phyloP scores from a whole-genome alignment of 1,140 invertebrate genomes.

The Ostrea edulis region DNA sequence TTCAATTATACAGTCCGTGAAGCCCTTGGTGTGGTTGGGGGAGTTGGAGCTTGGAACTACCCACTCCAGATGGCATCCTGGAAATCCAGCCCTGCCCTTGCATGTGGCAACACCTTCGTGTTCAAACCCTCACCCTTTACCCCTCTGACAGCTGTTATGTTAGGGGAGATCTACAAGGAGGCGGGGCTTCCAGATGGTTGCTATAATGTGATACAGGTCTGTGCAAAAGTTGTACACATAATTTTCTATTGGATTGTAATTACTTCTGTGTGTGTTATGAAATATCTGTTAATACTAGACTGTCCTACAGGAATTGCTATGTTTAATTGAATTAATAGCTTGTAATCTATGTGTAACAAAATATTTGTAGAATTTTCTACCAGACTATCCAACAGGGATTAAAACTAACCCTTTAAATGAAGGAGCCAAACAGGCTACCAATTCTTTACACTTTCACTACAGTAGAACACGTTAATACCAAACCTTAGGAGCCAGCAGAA shows the following conservation, averaged over 20 bases:
- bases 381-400: too few species aligned
- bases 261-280: too few species aligned
- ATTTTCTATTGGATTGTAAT: neutral
- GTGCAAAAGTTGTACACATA: neutral
- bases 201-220: constrained; percentile 83
- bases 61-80: constrained; percentile 82
- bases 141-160: constrained; percentile 81
- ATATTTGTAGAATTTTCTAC: too few species aligned
- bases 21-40: constrained; percentile 82
- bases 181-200: constrained; percentile 82
- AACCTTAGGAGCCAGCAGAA: too few species aligned
- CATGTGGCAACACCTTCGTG: constrained; percentile 82
- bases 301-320: too few species aligned
- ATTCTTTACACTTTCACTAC: too few species aligned
- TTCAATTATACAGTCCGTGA: constrained; percentile 81
- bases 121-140: constrained; percentile 83
- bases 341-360: too few species aligned
- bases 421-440: too few species aligned
- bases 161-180: constrained; percentile 81
- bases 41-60: constrained; percentile 84
- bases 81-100: constrained; percentile 81
- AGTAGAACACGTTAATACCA: too few species aligned
- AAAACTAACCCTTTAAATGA: too few species aligned
- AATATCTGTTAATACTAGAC: too few species aligned
- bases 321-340: too few species aligned